These are phyloP conservation scores for Drosophila nebulosa DNA, from an alignment of 1,140 invertebrate genomes.

Conservation along the genomic window DNA sequence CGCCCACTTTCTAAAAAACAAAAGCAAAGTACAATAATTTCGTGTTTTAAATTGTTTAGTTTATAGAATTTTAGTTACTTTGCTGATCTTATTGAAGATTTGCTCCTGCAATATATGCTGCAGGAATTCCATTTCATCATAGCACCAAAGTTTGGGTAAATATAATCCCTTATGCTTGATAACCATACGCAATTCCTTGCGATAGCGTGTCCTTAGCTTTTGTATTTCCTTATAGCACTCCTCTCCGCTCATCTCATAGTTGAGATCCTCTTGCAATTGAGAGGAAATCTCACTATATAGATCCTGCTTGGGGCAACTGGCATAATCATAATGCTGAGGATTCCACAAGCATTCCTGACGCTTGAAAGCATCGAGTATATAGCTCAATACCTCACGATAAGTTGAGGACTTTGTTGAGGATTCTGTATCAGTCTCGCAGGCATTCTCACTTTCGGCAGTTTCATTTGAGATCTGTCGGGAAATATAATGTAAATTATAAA, in stretches of 20 bases:
- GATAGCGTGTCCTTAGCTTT: constrained; percentile 68
- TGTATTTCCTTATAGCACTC: constrained; percentile 68
- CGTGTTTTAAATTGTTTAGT: too few relatives aligned
- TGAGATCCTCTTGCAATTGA: constrained; percentile 57
- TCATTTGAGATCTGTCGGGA: constrained; percentile 49
- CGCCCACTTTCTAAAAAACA: constrained; percentile 55
- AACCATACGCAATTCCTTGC: constrained; percentile 68
- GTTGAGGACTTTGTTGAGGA: constrained; percentile 54
- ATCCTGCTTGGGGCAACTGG: constrained; percentile 58
- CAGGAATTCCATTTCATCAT: constrained; percentile 71
- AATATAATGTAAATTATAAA: too few relatives aligned
- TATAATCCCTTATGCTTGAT: constrained; percentile 73
- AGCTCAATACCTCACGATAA: constrained; percentile 63
- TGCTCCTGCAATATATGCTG: constrained; percentile 66
- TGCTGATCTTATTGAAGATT: constrained; percentile 64
- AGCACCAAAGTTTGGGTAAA: constrained; percentile 73
- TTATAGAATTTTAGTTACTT: constrained; percentile 27
- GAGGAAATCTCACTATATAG: constrained; percentile 57
- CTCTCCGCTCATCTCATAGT: constrained; percentile 60
- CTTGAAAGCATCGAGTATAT: constrained; percentile 57
- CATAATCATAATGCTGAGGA: constrained; percentile 61
- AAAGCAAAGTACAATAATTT: too few relatives aligned
- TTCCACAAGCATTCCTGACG: constrained; percentile 67
- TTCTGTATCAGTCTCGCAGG: constrained; percentile 62
- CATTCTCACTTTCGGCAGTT: constrained; percentile 57